Conservation (phyloP, 2,888 invertebrate genomes). For the Drosophila borborema region DNA sequence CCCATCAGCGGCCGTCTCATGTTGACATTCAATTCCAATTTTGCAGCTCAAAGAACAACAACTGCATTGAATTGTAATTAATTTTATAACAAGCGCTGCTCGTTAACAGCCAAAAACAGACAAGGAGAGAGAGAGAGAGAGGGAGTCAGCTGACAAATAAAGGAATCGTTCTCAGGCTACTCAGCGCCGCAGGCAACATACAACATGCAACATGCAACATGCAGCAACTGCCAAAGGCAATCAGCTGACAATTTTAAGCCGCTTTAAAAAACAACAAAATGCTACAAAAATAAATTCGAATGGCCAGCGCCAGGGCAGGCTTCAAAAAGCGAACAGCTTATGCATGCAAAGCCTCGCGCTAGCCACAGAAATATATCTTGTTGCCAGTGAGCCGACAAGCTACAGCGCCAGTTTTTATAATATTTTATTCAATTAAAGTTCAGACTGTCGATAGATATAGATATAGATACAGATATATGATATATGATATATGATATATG, state of each 20-base stretch:
- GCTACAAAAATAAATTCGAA: conserved; percentile 21
- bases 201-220: conserved; percentile 5
- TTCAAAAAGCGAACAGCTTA: conserved; percentile 40
- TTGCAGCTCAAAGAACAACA: conserved; percentile 28
- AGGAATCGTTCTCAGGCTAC: conserved; percentile 56
- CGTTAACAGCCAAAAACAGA: conserved; percentile 40
- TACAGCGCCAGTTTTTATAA: not conserved
- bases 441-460: not conserved
- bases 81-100: conserved; percentile 59
- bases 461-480: not conserved
- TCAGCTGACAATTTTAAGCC: conserved; percentile 54
- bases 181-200: conserved; percentile 11
- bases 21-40: conserved; percentile 43
- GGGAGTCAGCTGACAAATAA: conserved; percentile 65
- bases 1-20: not conserved
- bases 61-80: conserved; percentile 55
- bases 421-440: conserved; percentile 1
- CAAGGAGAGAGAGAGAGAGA: conserved; percentile 21
- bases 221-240: conserved; percentile 20
- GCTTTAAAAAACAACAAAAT: conserved; percentile 6
- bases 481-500: too few relatives aligned
- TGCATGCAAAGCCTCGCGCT: conserved; percentile 33
- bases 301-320: not conserved
- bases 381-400: not conserved
- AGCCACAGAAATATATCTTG: conserved; percentile 13